phyloP scores from a whole-genome alignment of 2,888 invertebrate species.

The Hydriomena furcata region DNA sequence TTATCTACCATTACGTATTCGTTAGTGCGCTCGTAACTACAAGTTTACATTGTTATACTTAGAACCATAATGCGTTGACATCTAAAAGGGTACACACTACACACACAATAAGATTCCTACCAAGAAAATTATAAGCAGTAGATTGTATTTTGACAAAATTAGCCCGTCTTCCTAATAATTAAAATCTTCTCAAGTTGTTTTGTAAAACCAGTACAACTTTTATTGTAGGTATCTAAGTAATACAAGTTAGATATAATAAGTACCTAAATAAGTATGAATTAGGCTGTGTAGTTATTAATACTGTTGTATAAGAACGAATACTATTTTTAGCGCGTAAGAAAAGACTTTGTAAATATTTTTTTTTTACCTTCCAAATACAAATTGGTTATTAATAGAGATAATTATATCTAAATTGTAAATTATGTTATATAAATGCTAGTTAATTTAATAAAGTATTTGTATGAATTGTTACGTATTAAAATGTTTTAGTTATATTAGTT shows the following conservation, averaged over 20 bases:
- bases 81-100: no score
- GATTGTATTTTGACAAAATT: no score
- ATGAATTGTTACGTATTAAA: constrained; percentile 49
- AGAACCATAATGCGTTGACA: no score
- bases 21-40: no score
- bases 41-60: no score
- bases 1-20: no score
- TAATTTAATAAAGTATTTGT: constrained; percentile 21
- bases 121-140: no score
- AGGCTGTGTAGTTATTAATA: constrained; percentile 18
- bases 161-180: no score
- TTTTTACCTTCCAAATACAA: constrained; percentile 19
- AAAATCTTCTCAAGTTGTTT: no score
- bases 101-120: no score
- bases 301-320: background rate
- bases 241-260: no score
- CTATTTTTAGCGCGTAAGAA: background rate
- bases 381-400: background rate
- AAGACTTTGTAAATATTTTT: constrained; percentile 22
- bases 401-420: constrained; percentile 15
- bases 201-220: background rate
- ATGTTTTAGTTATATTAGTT: constrained; percentile 39
- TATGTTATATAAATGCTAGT: constrained; percentile 28
- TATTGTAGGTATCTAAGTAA: no score
- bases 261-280: background rate